Percentiles rank a stretch among this genome's conserved stretches.
These are phyloP conservation scores for Sisyra nigra DNA, from an alignment of 2,888 invertebrate species.

Conservation along the genomic window DNA sequence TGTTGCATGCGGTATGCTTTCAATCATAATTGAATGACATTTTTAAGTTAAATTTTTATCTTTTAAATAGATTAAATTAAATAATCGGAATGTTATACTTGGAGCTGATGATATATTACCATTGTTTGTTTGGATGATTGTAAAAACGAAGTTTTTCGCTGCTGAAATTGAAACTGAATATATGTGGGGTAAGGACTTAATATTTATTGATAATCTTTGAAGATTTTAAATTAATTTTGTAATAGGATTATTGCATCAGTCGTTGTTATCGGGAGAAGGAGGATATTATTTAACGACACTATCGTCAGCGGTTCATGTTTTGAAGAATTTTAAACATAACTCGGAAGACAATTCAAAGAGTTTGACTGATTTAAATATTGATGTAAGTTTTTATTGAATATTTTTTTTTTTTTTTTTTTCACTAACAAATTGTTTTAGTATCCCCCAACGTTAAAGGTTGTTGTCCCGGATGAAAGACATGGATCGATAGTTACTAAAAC, in stretches of 20 bases:
- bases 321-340: constrained; percentile 44
- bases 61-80: too few species aligned
- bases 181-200: constrained; percentile 81
- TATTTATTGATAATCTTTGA: constrained; percentile 14
- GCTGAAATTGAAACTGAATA: constrained; percentile 93
- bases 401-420: constrained; percentile 8
- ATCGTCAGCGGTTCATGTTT: constrained; percentile 80
- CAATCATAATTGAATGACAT: constrained; percentile 10
- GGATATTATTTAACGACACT: constrained; percentile 90
- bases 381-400: constrained; percentile 20
- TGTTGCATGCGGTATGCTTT: constrained; percentile 59
- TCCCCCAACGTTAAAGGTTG: constrained; percentile 70
- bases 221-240: constrained; percentile 3
- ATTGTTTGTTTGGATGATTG: constrained; percentile 80
- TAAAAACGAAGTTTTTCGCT: constrained; percentile 75
- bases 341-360: constrained; percentile 19
- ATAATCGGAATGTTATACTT: constrained; percentile 22
- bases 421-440: constrained; percentile 23
- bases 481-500: constrained; percentile 85
- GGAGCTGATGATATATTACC: constrained; percentile 86
- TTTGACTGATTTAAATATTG: constrained; percentile 20
- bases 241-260: constrained; percentile 64
- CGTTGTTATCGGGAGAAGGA: constrained; percentile 79
- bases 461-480: constrained; percentile 86
- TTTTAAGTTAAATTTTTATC: constrained; percentile 2